These are phyloP conservation scores for Ptychoptera contaminata DNA, from an alignment of 2,888 invertebrate species.

Conservation along the genomic window DNA sequence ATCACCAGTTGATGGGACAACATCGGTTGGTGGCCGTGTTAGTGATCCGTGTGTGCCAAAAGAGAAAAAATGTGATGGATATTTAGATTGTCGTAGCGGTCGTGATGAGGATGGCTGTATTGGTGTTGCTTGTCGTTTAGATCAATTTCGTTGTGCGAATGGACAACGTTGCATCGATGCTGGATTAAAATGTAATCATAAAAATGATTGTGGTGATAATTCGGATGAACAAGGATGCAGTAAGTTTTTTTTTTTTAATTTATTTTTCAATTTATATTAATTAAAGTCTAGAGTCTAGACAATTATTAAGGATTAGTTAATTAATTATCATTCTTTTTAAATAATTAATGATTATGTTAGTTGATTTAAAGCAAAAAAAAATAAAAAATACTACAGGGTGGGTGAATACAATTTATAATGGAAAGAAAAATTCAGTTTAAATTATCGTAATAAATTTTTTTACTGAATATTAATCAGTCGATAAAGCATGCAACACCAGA, in stretches of 20 bases:
- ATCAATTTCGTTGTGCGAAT: constrained; percentile 72
- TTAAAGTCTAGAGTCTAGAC: too few relatives aligned
- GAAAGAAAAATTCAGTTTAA: too few relatives aligned
- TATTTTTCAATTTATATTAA: too few relatives aligned
- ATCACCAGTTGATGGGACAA: constrained; percentile 37
- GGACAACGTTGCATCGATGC: constrained; percentile 69
- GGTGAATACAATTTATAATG: too few relatives aligned
- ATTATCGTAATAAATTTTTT: too few relatives aligned
- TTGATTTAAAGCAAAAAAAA: too few relatives aligned
- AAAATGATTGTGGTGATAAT: constrained; percentile 79
- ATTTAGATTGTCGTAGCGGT: constrained; percentile 69
- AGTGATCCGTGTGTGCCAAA: constrained; percentile 74
- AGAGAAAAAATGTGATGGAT: constrained; percentile 83
- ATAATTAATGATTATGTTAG: too few relatives aligned
- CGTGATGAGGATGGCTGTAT: constrained; percentile 67
- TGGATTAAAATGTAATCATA: constrained; percentile 68
- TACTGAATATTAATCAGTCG: too few relatives aligned
- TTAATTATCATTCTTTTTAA: too few relatives aligned
- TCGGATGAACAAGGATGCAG: constrained; percentile 84
- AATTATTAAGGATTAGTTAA: too few relatives aligned
- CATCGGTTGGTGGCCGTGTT: constrained; percentile 33
- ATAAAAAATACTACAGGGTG: too few relatives aligned
- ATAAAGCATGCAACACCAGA: too few relatives aligned
- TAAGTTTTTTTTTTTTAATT: constrained; percentile 33
- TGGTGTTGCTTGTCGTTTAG: constrained; percentile 54